phyloP scores from a whole-genome alignment of 2,888 invertebrate species.

The Acanthosepion lycidas region DNA sequence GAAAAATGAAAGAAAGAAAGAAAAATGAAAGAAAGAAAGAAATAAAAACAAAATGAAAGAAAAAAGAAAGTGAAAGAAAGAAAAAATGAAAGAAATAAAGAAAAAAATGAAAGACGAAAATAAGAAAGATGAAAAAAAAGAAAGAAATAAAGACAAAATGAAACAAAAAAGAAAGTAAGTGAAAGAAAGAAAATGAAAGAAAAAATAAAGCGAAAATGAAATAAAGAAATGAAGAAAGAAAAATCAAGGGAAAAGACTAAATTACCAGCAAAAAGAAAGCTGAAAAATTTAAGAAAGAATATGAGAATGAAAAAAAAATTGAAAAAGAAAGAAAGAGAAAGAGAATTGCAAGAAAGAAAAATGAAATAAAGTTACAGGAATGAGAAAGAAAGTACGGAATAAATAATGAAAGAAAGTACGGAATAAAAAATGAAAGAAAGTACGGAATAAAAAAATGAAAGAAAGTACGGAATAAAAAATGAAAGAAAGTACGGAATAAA shows the following conservation, averaged over 20 bases:
- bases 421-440: background rate
- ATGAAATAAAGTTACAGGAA: background rate
- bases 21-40: conserved; percentile 46
- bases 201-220: no score
- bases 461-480: background rate
- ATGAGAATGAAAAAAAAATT: background rate
- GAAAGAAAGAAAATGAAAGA: background rate
- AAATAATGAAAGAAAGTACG: conserved; percentile 41
- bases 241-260: background rate
- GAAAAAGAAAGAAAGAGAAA: background rate
- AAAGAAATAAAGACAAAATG: conserved; percentile 44
- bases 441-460: background rate
- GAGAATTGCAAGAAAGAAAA: background rate
- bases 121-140: background rate
- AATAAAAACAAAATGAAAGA: conserved; percentile 43
- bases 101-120: conserved; percentile 41
- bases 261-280: background rate
- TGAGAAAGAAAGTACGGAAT: conserved; percentile 44
- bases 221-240: background rate
- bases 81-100: conserved; percentile 10
- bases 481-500: conserved; percentile 13
- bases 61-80: background rate
- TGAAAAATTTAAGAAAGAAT: background rate
- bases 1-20: background rate
- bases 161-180: conserved; percentile 46